A percentile compares a stretch with the other conserved stretches of the same genome.
Evolutionary conservation across 2,797 vertebrate genomes (phyloP).

Genomic region (Rhinophrynus dorsalis): DNA sequence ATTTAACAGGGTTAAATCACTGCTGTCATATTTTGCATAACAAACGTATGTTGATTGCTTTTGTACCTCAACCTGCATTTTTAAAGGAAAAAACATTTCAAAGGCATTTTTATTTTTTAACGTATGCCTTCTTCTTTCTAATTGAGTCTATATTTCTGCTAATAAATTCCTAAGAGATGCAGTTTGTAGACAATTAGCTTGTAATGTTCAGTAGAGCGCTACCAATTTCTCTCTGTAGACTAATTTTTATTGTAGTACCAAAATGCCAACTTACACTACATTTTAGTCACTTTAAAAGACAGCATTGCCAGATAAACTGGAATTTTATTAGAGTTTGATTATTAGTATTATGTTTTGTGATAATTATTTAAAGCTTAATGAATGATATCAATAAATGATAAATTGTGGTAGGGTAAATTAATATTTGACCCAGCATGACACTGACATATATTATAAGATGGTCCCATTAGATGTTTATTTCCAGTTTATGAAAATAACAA

Average conservation of each 20-base stretch:
- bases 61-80: neutral
- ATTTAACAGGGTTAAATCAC: too few relatives aligned
- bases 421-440: neutral
- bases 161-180: neutral
- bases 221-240: neutral
- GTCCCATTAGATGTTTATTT: too few relatives aligned
- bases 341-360: neutral
- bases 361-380: neutral
- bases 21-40: neutral
- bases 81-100: neutral
- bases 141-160: neutral
- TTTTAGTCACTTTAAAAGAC: constrained; percentile 20
- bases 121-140: neutral
- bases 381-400: neutral
- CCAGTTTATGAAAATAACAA: too few relatives aligned
- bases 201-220: constrained; percentile 3
- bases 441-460: neutral
- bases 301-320: neutral
- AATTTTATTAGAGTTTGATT: neutral
- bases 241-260: constrained; percentile 21
- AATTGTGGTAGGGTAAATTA: neutral
- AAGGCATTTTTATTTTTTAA: neutral
- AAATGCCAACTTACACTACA: neutral
- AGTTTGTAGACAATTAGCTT: constrained; percentile 1
- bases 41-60: neutral